Evolutionary conservation across 2,113 vertebrate species (phyloP), one percentile per base, ranked within the genome.

Genomic region (Gallinago undulata): DNA sequence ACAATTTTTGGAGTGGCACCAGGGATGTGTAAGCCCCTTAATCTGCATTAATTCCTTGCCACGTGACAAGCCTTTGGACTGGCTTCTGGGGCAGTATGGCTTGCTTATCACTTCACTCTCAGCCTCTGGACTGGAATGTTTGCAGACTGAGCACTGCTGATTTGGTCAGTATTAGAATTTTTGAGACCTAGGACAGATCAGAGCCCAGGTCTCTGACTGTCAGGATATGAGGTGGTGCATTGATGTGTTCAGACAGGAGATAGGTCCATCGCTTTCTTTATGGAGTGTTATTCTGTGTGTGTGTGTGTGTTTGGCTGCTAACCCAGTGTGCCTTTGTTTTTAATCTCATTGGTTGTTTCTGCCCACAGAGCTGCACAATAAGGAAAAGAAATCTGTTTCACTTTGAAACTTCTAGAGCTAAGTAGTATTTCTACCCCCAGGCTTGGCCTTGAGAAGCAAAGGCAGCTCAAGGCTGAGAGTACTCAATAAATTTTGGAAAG

Each of bases 41-140:
- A 12, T 69, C 55, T 78, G 37, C 3, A 1, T 48, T 33, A 57
- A 23, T 37, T 70, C 74, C 47, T 56, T 82, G 81, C 37, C 22
- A 7, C 6, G 0, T 3, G 19, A 23, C 24, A 35, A 91, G 41
- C 43, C 33, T 79, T 75, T 84, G 51, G 27, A 17, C 19, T 50
- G 30, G 55, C n/a, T 59, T 43, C 67, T 73, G 72, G 11, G 37
- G 59, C 24, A 23, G 21, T 12, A 64, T 33, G 11, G 27, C 35
- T 91, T 1, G 0, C 59, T 45, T 39, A 15, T 11, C 0, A 0
- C 33, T 22, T 11, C 0, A 0, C 33, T 19, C n/a, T 39, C 0
- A 0, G 70, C 45, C 50, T 79, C 57, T 78, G 62, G 28, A 30
- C 35, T 51, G 50, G 41, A 39, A 39, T 37, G 45, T 76, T 83